These are phyloP conservation scores for Herpetotheres cachinnans DNA, from an alignment of 2,113 vertebrate genomes.

Conservation along the genomic window DNA sequence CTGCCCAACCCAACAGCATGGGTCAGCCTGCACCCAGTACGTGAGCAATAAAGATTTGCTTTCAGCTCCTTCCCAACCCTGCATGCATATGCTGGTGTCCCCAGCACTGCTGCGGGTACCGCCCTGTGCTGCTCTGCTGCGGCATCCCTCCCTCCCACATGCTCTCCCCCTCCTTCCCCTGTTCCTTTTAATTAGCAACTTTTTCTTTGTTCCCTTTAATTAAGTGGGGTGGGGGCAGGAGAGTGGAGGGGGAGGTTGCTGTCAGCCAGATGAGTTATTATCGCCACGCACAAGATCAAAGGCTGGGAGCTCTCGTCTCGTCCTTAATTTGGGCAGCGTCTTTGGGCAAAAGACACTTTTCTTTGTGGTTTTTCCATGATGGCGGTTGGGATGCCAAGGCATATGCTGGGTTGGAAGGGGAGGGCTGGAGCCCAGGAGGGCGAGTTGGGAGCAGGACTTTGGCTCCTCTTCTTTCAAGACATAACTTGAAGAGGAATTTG, in stretches of 20 bases:
- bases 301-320: neutral
- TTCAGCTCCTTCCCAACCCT: neutral
- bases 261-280: conserved; percentile 52
- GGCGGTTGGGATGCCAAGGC: neutral
- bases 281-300: neutral
- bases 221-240: conserved; percentile 10
- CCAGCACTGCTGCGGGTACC: accelerated
- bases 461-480: neutral
- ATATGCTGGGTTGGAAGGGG: neutral
- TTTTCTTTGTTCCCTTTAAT: conserved; percentile 63
- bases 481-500: neutral
- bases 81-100: neutral
- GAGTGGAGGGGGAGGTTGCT: conserved; percentile 6
- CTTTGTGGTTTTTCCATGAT: neutral
- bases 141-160: neutral
- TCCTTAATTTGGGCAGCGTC: neutral
- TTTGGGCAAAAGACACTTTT: neutral
- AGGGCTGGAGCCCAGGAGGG: neutral
- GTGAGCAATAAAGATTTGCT: accelerated
- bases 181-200: conserved; percentile 62
- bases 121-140: neutral
- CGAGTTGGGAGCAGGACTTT: neutral
- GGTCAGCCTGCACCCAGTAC: neutral
- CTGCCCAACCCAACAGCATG: neutral
- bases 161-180: neutral